Conservation (phyloP, 2,888 invertebrate genomes). For the Anaspis maculata region DNA sequence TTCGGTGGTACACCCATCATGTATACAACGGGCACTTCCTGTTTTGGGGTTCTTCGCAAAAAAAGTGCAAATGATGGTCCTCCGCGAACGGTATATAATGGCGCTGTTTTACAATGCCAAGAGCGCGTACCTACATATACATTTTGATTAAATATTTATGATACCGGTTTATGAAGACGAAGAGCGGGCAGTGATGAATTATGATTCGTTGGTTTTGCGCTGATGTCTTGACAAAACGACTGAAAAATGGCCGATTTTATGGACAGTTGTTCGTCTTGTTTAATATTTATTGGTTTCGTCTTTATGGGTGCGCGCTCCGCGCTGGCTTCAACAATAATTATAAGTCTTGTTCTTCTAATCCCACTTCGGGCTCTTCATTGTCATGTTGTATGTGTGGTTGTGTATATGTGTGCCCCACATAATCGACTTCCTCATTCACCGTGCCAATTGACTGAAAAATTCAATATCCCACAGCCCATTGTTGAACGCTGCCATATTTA, state of each 20-base stretch:
- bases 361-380: neutral
- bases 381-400: neutral
- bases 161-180: conserved; percentile 25
- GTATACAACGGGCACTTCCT: too few species aligned
- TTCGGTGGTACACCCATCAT: too few species aligned
- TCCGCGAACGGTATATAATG: too few species aligned
- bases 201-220: conserved; percentile 28
- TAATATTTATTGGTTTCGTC: conserved; percentile 13
- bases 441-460: conserved; percentile 17
- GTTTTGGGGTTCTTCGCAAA: too few species aligned
- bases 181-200: conserved; percentile 23
- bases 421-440: conserved; percentile 5
- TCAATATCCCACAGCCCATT: conserved; percentile 8
- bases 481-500: neutral
- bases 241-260: conserved; percentile 31
- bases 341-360: neutral
- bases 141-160: conserved; percentile 29
- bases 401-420: too few species aligned
- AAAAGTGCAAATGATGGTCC: too few species aligned
- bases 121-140: too few species aligned
- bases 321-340: neutral
- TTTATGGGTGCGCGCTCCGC: conserved; percentile 5
- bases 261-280: conserved; percentile 15
- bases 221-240: conserved; percentile 29
- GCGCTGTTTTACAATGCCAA: too few species aligned